Base-by-base conservation (phyloP, 2,113 vertebrate genomes). In the Pelvicachromis taeniatus region DNA sequence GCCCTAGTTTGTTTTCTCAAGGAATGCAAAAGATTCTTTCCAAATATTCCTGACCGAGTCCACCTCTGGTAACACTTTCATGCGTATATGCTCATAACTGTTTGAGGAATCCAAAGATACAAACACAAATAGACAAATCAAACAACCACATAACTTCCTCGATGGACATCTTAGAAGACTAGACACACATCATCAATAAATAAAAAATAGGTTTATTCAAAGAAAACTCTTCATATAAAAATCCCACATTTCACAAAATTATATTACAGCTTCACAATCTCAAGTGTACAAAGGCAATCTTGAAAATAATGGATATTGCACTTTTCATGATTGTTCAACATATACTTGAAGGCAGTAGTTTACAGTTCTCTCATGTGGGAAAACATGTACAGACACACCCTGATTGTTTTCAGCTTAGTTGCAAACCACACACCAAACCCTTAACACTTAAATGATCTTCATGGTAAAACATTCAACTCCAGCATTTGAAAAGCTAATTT, bases 141-240 rank as follows among this genome's bases (percentile, higher is more conserved):
- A 52, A 52, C 26, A 50, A 75, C 29, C 45, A 75, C 17, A 29
- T 31, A 12, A 73, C 23, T 16, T 48, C 21, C 9, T 65, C 7
- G 19, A n/a, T 33, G 19, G 59, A 38, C 33, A 52, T 31, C 45
- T 38, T 8, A 52, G 14, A 84, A 40, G 80, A 45, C 1, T 59
- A 13, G 63, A 77, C 11, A 82, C 11, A 82, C 75, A 4, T 45
- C 23, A 48, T 85, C 55, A 93, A 91, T 80, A 93, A 94, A 95
- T 92, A 91, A 92, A 94, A 65, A 91, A 89, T 80, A 90, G 58
- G 26, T 96, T 96, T 94, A 95, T 94, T 92, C 81, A 91, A 91
- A 93, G 63, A 68, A 40, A 84, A 16, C 52, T 70, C 85, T 78
- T 90, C 80, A 86, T 82, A 87, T 78, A 91, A 90, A 86, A 87